phyloP scores from a whole-genome alignment of 2,888 invertebrate genomes.

The Spatulosminthurus flaviceps region DNA sequence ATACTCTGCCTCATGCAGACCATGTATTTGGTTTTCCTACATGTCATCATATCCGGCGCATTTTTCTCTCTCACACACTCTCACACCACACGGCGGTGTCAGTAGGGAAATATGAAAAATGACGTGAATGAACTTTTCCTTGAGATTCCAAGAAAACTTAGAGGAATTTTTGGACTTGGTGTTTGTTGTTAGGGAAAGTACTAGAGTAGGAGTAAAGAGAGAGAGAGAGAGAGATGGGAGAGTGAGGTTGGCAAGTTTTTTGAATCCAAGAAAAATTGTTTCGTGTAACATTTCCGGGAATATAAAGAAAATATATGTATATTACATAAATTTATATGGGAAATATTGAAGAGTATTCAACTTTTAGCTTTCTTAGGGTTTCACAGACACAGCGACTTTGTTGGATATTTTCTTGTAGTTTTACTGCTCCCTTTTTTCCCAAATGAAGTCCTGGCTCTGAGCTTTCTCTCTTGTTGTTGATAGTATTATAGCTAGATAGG shows the following conservation, averaged over 20 bases:
- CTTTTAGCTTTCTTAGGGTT: no score
- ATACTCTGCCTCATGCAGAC: neutral
- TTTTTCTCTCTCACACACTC: no score
- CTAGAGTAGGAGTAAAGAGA: neutral
- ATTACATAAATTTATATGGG: no score
- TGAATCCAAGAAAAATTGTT: conserved; percentile 27
- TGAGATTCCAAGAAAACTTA: neutral
- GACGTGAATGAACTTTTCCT: conserved; percentile 21
- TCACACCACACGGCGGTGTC: neutral
- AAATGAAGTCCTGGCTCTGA: no score
- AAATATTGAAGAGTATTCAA: no score
- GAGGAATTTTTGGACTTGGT: neutral
- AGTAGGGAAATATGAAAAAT: conserved; percentile 25
- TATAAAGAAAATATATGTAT: neutral
- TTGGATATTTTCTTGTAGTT: no score
- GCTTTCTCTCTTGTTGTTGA: no score
- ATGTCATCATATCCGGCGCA: neutral
- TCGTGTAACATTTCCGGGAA: neutral
- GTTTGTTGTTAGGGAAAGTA: neutral
- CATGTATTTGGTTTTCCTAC: neutral
- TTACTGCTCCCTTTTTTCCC: no score
- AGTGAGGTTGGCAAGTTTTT: conserved; percentile 12
- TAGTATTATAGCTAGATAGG: no score
- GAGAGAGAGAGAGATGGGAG: neutral
- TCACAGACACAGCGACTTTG: no score